Conservation (phyloP, 2,797 vertebrate species). For the Bryconaethiops microstoma region DNA sequence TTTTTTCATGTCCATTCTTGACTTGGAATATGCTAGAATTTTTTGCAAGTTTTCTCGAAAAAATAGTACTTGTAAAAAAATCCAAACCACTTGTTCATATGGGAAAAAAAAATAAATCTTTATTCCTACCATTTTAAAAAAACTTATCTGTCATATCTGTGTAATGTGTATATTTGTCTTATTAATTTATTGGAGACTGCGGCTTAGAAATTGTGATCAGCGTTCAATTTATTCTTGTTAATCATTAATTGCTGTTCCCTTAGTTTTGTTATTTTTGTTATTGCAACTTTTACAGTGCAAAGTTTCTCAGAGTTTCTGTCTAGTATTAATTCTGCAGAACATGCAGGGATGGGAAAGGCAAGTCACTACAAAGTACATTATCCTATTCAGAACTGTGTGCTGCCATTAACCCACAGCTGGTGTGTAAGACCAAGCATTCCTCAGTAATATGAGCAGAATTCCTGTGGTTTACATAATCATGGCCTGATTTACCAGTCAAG, state of each 20-base stretch:
- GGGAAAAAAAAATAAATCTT: constrained; percentile 81
- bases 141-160: constrained; percentile 44
- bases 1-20: constrained; percentile 81
- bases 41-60: constrained; percentile 92
- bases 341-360: neutral
- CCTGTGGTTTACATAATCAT: no score
- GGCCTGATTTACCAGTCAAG: no score
- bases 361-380: neutral
- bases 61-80: constrained; percentile 85
- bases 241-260: neutral
- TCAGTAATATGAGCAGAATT: neutral
- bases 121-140: constrained; percentile 83
- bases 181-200: neutral
- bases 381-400: neutral
- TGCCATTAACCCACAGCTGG: neutral
- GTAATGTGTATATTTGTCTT: constrained; percentile 14
- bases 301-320: neutral
- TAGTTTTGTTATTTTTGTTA: neutral
- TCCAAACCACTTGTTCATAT: constrained; percentile 83
- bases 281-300: neutral
- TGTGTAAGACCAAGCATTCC: neutral
- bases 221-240: neutral
- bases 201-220: no score
- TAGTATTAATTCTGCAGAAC: neutral
- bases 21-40: constrained; percentile 90